Percentiles rank a stretch among this genome's conserved stretches.
These are phyloP conservation scores for Corythoichthys haematopterus DNA, from an alignment of 2,113 vertebrate genomes.

Conservation along the genomic window DNA sequence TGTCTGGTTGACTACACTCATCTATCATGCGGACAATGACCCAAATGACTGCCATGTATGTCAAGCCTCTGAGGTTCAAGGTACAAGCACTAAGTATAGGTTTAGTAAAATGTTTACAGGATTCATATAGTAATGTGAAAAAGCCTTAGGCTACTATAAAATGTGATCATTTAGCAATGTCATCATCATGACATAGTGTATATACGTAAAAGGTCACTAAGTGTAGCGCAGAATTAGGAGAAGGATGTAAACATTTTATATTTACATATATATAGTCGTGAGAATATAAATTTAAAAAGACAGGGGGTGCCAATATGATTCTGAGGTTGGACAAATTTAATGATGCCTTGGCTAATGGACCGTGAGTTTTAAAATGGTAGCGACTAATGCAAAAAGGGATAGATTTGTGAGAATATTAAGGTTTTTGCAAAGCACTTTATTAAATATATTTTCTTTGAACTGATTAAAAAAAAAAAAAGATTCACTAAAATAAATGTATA, in stretches of 20 bases:
- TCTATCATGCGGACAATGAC: constrained; percentile 55
- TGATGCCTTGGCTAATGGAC: background rate
- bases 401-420: background rate
- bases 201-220: background rate
- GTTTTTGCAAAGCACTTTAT: background rate
- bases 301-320: no score
- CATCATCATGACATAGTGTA: background rate
- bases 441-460: background rate
- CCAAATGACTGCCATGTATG: constrained; percentile 66
- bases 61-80: background rate
- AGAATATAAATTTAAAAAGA: no score
- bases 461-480: background rate
- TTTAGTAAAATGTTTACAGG: background rate
- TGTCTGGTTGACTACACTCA: constrained; percentile 38
- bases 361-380: no score
- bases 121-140: background rate
- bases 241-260: background rate
- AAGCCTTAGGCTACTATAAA: background rate
- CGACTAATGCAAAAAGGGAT: no score
- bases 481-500: background rate
- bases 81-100: background rate
- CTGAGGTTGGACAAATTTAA: no score
- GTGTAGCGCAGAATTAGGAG: background rate
- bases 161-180: background rate
- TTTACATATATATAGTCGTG: background rate